Conservation (phyloP, 2,113 vertebrate species). For the Pseudorhombus dupliciocellatus region DNA sequence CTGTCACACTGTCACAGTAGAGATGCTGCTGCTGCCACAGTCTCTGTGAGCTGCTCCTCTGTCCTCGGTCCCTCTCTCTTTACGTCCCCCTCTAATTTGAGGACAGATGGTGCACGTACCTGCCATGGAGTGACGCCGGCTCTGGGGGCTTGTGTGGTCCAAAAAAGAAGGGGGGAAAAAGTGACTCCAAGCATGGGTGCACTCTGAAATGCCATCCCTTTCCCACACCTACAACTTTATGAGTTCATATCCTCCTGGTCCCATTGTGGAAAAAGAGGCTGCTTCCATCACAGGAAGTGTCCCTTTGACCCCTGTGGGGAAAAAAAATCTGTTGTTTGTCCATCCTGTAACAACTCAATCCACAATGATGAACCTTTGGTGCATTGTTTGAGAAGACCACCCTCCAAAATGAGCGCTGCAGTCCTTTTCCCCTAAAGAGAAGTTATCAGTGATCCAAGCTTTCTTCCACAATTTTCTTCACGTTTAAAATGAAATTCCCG, state of each 20-base stretch:
- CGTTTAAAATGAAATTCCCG: not conserved
- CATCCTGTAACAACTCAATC: slow-evolving; percentile 3
- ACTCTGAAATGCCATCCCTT: slow-evolving; percentile 52
- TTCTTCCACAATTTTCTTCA: not conserved
- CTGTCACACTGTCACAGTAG: not conserved
- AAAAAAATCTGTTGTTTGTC: slow-evolving; percentile 40
- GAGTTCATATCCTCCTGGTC: slow-evolving; percentile 58
- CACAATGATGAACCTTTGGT: slow-evolving; percentile 19
- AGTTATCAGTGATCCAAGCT: not conserved
- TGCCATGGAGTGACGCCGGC: slow-evolving; percentile 28
- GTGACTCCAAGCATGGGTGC: slow-evolving; percentile 11
- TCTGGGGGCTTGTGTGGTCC: slow-evolving; percentile 14
- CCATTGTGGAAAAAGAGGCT: slow-evolving; percentile 57
- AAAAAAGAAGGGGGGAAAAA: slow-evolving; percentile 22
- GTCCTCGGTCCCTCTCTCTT: slow-evolving; percentile 12
- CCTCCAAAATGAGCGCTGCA: not conserved
- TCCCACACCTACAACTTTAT: slow-evolving; percentile 67
- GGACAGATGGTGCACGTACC: slow-evolving; percentile 26
- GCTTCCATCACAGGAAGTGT: slow-evolving; percentile 58
- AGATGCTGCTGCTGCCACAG: slow-evolving; percentile 22
- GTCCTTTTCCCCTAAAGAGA: not conserved
- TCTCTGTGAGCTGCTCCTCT: slow-evolving; percentile 18
- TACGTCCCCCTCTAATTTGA: slow-evolving; percentile 4
- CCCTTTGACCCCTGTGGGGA: slow-evolving; percentile 58
- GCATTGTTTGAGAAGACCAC: slow-evolving; percentile 7